Conservation (phyloP, 2,113 vertebrate genomes). For the Pseudolaguvia tuberculata region DNA sequence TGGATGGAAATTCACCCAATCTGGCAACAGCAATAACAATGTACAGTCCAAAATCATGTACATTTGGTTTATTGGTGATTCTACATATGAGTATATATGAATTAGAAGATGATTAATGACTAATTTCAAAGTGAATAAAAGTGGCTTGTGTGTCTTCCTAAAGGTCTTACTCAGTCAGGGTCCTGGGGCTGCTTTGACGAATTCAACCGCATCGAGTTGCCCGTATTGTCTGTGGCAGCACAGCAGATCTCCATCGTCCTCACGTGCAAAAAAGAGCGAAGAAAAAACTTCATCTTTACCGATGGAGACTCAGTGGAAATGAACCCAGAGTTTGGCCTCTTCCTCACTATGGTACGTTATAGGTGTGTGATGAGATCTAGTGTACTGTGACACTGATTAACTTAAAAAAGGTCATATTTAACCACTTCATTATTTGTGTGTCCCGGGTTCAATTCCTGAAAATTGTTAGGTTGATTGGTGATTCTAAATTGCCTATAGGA, state of each 20-base stretch:
- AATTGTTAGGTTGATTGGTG: no score
- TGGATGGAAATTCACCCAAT: no score
- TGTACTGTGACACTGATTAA: neutral
- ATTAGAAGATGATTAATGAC: no score
- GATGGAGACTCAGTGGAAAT: constrained; percentile 90
- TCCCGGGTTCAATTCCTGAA: no score
- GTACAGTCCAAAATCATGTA: no score
- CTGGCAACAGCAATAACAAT: no score
- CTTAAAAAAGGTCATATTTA: neutral
- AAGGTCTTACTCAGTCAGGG: constrained; percentile 94
- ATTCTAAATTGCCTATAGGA: no score
- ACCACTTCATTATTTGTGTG: neutral
- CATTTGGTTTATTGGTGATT: no score
- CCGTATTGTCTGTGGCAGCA: constrained; percentile 92
- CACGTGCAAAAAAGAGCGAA: constrained; percentile 87
- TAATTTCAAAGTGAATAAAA: neutral
- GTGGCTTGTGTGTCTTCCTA: constrained; percentile 43
- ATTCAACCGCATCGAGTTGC: constrained; percentile 93
- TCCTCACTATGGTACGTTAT: constrained; percentile 87
- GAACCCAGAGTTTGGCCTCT: constrained; percentile 95
- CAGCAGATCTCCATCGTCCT: constrained; percentile 93
- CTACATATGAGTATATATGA: no score
- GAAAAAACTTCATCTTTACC: constrained; percentile 86
- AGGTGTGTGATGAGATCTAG: neutral
- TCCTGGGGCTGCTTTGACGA: constrained; percentile 99